Evolutionary conservation across 2,797 vertebrate genomes (phyloP).

Genomic region (Scarus forsteni): DNA sequence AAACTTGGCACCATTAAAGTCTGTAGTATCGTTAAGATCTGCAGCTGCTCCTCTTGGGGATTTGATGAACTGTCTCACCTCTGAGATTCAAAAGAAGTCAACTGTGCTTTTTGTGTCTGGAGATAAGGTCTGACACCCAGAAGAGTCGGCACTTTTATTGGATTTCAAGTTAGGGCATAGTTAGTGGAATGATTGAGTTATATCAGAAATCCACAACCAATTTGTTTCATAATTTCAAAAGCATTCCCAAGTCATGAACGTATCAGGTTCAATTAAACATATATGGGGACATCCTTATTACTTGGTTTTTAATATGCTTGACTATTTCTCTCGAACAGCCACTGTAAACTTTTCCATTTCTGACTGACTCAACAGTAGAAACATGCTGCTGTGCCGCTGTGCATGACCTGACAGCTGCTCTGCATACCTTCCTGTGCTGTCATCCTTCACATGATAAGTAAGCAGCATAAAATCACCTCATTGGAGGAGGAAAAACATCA

Average conservation of each 20-base stretch:
- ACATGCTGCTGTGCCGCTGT: constrained; percentile 13
- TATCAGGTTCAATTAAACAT: neutral
- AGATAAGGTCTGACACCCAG: constrained; percentile 8
- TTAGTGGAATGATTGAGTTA: neutral
- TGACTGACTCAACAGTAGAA: constrained; percentile 32
- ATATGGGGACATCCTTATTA: neutral
- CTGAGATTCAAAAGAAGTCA: constrained; percentile 28
- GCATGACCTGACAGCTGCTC: constrained; percentile 66
- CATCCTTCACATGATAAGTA: constrained; percentile 35
- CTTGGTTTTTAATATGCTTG: neutral
- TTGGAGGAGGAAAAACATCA: constrained; percentile 38
- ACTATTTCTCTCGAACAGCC: constrained; percentile 4
- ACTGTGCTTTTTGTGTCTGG: constrained; percentile 8
- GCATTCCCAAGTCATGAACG: neutral
- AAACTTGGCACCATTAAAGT: constrained; percentile 33
- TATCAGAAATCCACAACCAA: neutral
- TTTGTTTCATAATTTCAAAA: too few species aligned
- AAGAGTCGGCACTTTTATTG: neutral
- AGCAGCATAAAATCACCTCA: constrained; percentile 23
- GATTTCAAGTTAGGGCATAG: neutral
- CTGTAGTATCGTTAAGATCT: constrained; percentile 52
- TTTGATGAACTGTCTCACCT: constrained; percentile 48
- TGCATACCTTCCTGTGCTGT: constrained; percentile 66
- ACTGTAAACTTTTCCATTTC: constrained; percentile 5
- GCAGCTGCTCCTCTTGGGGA: constrained; percentile 34